Base-by-base conservation (phyloP, 23 tunicate genomes). In the Diplosoma virens region DNA sequence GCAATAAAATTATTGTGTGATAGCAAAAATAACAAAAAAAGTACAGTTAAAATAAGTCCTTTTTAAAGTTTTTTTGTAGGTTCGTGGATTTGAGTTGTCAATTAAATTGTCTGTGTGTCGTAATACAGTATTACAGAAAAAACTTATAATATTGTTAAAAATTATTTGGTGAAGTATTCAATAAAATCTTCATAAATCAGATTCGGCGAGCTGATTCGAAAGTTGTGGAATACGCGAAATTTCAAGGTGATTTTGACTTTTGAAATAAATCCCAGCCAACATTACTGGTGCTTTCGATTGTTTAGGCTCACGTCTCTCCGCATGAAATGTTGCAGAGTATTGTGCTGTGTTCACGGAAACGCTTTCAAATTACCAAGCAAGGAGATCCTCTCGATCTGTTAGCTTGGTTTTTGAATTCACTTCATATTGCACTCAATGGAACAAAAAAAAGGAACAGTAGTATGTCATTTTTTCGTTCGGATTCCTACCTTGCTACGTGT, bases 241-340 rank as follows among this genome's bases (percentile, higher is more conserved):
- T 90, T 90, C 68, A 90, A 90, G 81, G 88, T 83, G 61, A 5
- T 21, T 25, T 41, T 41, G n/a, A n/a, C n/a, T n/a, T n/a, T n/a
- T n/a, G n/a, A n/a, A n/a, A n/a, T n/a, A n/a, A n/a, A n/a, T n/a
- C n/a, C n/a, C n/a, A n/a, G 27, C 54, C 16, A 24, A 25, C 21
- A 14, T 27, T 48, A 14, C 50, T 7, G 14, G 14, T 7, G 9
- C 50, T 41, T 7, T 7, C 9, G 50, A 7, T 41, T 53, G 32
- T 37, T 45, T 37, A 79, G 86, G 94, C 98, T 4, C 98, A 93
- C 70, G 94, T 93, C 7, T 87, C 94, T 0, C 98, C 98, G n/a
- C 98, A 93, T 58, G 98, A 93, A 56, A 86, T 93, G 89, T 53
- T 93, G 67, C 98, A 93, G 72, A 81, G 88, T 66, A 87, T 93